Conservation (phyloP, 2,113 vertebrate genomes). For the Rhombomys opimus region DNA sequence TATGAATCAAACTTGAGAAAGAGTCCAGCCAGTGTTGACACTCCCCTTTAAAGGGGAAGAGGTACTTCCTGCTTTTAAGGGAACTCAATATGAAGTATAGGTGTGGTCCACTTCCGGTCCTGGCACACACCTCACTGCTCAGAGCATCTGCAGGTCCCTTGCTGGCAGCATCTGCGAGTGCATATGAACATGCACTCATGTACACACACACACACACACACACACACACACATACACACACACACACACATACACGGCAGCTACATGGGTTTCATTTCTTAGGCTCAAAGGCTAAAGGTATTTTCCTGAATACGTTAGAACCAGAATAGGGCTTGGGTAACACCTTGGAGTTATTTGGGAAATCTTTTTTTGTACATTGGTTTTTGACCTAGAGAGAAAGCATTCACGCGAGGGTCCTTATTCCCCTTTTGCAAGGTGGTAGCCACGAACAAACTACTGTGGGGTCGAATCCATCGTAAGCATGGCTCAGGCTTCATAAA, state of each 20-base stretch:
- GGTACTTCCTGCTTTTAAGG: slow-evolving; percentile 26
- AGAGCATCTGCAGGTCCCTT: not conserved
- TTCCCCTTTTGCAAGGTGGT: not conserved
- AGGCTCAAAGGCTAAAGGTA: slow-evolving; percentile 3
- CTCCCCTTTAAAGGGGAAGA: slow-evolving; percentile 35
- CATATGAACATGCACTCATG: too few species aligned
- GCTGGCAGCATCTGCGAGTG: not conserved
- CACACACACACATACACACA: not conserved
- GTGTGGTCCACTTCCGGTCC: slow-evolving; percentile 55
- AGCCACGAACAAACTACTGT: not conserved
- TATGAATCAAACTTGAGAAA: slow-evolving; percentile 57
- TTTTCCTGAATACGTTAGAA: slow-evolving; percentile 6
- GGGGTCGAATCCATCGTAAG: not conserved
- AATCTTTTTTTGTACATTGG: not conserved
- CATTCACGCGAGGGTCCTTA: not conserved
- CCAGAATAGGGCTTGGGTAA: not conserved
- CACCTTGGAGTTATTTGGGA: slow-evolving; percentile 36
- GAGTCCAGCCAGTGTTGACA: not conserved
- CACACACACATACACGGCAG: not conserved
- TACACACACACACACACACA: not conserved
- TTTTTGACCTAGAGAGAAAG: slow-evolving; percentile 20
- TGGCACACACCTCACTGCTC: not conserved
- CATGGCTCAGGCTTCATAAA: not conserved
- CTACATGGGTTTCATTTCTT: not conserved
- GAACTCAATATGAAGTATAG: not conserved